These are phyloP conservation scores for Pristiophorus japonicus DNA, from an alignment of 2,113 vertebrate genomes.

Conservation along the genomic window DNA sequence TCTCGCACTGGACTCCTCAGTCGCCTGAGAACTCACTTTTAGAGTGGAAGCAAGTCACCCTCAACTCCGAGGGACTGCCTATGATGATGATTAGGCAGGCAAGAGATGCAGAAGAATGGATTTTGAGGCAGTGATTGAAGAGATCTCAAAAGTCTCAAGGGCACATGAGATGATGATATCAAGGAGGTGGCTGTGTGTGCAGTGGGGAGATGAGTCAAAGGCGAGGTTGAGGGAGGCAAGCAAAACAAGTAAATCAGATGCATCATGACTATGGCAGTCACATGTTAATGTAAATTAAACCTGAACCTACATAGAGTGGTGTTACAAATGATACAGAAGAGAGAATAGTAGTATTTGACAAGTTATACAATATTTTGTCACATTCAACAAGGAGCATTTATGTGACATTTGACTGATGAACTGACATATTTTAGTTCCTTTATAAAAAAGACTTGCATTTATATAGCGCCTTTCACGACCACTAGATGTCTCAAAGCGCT, in stretches of 20 bases:
- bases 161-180: neutral
- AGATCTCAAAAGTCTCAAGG: neutral
- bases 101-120: neutral
- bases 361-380: neutral
- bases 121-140: neutral
- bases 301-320: neutral
- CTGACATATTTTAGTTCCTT: neutral
- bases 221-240: neutral
- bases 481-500: too few species aligned
- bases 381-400: neutral
- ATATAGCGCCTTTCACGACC: too few species aligned
- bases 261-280: neutral
- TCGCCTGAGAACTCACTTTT: too few species aligned
- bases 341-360: neutral
- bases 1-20: too few species aligned
- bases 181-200: neutral
- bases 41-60: too few species aligned
- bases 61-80: too few species aligned
- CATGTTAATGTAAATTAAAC: neutral
- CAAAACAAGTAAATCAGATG: neutral
- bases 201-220: neutral
- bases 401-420: neutral
- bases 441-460: too few species aligned
- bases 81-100: neutral
- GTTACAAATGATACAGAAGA: neutral